Percentiles rank a stretch among this genome's conserved stretches.
Evolutionary conservation across 2,888 invertebrate genomes (phyloP).

Genomic region (Nymphalis polychloros): DNA sequence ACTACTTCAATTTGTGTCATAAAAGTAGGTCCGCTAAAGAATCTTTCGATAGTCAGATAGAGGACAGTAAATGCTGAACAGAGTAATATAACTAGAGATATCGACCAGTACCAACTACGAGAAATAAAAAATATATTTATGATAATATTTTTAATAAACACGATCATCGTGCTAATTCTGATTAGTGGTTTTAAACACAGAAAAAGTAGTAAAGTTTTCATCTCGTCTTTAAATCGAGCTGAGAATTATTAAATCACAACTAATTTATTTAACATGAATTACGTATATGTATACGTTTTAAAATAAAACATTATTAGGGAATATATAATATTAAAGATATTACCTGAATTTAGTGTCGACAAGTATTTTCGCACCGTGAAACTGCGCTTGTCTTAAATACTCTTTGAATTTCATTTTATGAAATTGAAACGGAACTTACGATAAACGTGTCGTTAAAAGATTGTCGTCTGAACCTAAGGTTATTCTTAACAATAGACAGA

Average conservation of each 20-base stretch:
- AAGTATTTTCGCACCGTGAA: constrained; percentile 58
- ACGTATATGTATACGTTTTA: too few species aligned
- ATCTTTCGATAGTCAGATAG: constrained; percentile 47
- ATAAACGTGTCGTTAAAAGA: neutral
- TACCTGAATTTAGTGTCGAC: constrained; percentile 54
- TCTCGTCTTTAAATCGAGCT: too few species aligned
- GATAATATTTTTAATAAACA: too few species aligned
- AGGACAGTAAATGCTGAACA: constrained; percentile 47
- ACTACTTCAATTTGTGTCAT: constrained; percentile 44
- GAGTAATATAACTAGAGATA: constrained; percentile 49
- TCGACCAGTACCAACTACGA: constrained; percentile 53
- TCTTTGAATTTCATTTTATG: constrained; percentile 38
- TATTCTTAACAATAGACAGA: neutral
- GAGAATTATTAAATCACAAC: too few species aligned
- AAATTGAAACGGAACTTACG: neutral
- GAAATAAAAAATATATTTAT: constrained; percentile 3
- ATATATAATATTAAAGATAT: constrained; percentile 9
- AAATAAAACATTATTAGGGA: neutral
- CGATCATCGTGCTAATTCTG: too few species aligned
- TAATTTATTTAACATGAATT: too few species aligned
- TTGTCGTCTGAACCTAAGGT: neutral
- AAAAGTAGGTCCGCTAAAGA: constrained; percentile 54
- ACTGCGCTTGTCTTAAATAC: constrained; percentile 53
- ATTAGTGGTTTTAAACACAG: too few species aligned
- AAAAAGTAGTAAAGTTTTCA: too few species aligned